Evolutionary conservation across 2,113 vertebrate species (phyloP), one percentile per base, ranked within the genome.

Genomic region (Prunella fulvescens): DNA sequence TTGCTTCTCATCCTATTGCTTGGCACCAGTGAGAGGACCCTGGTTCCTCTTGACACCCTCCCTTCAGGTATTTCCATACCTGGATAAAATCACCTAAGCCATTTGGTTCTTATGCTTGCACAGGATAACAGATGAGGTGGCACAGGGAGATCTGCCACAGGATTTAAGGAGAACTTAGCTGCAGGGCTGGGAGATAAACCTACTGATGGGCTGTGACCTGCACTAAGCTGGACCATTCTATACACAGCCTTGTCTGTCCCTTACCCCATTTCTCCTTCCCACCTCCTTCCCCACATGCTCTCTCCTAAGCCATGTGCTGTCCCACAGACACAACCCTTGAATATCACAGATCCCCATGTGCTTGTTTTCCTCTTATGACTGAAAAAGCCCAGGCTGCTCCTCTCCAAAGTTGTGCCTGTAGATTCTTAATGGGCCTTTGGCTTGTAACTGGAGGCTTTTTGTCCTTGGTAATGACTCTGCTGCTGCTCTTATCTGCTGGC

Each of bases 211-310:
- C 10, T 23, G 39, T 0, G 0, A 17, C 6, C 50, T 56, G 11
- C 18, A 24, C 4, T 4, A 9, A 70, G 5, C 6, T 1, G 3
- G 35, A 19, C 13, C 3, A 3, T 37, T 8, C 35, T 20, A 10
- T 9, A 26, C 8, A 23, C 4, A 42, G 3, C 1, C 6, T 8
- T 45, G 7, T n/a, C 39, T 13, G 1, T 10, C 9, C 33, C 13
- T 33, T 66, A 20, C 2, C 7, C 37, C 3, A 0, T 45, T 65
- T 17, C 8, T 73, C 6, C 10, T 79, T 26, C 11, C 11, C 7
- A n/a, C 9, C 4, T 18, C 23, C 8, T 65, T 82, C 6, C 20
- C 12, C 11, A 11, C 6, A 17, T 0, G 0, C 1, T 58, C 10
- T 22, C 17, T 71, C 12, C 35, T 42, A 13, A 37, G 23, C 44